Evolutionary conservation across 2,797 vertebrate genomes (phyloP).

Genomic region (Alcedo quadribrachys): DNA sequence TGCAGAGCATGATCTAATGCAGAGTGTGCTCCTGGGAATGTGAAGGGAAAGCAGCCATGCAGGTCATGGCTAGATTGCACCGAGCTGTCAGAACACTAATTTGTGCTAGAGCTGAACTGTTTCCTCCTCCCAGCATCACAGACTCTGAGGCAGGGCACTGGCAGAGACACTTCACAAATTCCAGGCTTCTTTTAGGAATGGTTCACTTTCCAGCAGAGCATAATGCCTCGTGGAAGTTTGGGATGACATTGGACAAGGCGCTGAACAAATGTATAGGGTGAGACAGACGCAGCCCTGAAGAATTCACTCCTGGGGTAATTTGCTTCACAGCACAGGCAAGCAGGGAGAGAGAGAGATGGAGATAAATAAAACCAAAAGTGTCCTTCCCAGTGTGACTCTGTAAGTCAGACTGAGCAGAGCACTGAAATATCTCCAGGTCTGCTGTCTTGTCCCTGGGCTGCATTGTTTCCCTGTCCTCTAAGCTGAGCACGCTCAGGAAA

Average conservation of each 20-base stretch:
- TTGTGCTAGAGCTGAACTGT: not conserved
- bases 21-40: constrained; percentile 12
- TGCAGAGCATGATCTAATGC: constrained; percentile 43
- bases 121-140: not conserved
- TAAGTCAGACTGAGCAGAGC: not conserved
- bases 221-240: not conserved
- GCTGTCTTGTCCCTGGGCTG: not conserved
- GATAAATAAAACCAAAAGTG: not conserved
- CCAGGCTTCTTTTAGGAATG: not conserved
- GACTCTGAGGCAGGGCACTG: not conserved
- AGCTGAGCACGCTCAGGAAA: accelerated
- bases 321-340: not conserved
- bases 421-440: not conserved
- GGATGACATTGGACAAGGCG: not conserved
- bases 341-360: not conserved
- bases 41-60: constrained; percentile 34
- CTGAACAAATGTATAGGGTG: not conserved
- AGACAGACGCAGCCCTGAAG: not conserved
- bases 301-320: not conserved
- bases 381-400: not conserved
- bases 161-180: not conserved
- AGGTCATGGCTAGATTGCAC: constrained; percentile 22
- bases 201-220: not conserved
- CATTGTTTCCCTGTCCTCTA: not conserved
- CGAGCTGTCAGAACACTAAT: constrained; percentile 10